Base-by-base conservation (phyloP, 2,888 invertebrate genomes). In the Tipula helvola region DNA sequence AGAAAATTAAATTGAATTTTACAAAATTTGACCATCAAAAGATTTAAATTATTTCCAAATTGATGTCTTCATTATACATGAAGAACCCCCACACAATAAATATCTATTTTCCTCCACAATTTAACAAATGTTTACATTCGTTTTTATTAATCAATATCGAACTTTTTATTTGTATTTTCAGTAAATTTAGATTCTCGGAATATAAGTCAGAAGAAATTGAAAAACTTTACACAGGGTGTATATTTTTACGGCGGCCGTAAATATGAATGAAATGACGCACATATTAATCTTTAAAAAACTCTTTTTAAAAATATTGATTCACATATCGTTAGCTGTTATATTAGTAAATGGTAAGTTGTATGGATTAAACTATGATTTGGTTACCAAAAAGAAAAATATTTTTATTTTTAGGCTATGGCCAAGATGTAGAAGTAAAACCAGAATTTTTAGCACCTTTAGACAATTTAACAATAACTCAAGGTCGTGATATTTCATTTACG, bases 391-490 rank as follows among this genome's bases (percentile, higher is more conserved):
- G 3, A n/a, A n/a, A 52, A 4, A 4, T 84, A 83, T 85, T 87
- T 83, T 87, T 41, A 85, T 86, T 91, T 92, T 42, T 92, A 96
- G 96, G 95, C 92, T 95, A 96, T 92, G 94, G 94, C 92, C 94
- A 94, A 88, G 93, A 93, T 93, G 90, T 93, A 93, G 87, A 94
- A 94, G 89, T 90, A 92, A 94, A 94, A 89, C 97, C 97, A 4
- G 95, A 96, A 91, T 97, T 97, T 92, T 93, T 97, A 89, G 95
- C 95, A 89, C 95, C 96, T 87, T 92, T 97, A 90, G 96, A 96
- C 90, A 97, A 97, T 91, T 95, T 96, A 90, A 97, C 97, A 83
- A 96, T 97, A 87, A 95, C 96, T 87, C 96, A 96, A 91, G 97
- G 97, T 87, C 93, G 97, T 87, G 97, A 97, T 91, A 95, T 97